A percentile compares a stretch with the other conserved stretches of the same genome.
These are phyloP conservation scores for Bicyclus anynana DNA, from an alignment of 1,140 invertebrate species.

Conservation along the genomic window DNA sequence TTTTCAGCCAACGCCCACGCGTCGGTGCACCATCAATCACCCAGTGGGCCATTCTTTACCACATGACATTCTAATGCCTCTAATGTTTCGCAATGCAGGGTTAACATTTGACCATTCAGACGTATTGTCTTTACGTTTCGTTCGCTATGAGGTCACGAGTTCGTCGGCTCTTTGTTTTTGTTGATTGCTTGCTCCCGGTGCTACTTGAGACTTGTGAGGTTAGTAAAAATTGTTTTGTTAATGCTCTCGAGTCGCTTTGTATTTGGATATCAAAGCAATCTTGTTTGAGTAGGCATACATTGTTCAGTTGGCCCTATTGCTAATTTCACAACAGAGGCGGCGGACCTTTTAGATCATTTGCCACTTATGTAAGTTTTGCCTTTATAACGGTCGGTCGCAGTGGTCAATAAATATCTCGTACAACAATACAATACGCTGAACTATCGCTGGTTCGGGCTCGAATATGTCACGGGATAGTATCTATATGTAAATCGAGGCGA, in stretches of 20 bases:
- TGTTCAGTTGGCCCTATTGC: background rate
- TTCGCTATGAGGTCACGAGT: constrained; percentile 35
- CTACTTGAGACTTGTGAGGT: constrained; percentile 13
- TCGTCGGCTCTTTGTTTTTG: constrained; percentile 32
- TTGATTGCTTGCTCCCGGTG: constrained; percentile 26
- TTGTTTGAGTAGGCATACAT: background rate
- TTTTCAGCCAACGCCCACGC: constrained; percentile 61
- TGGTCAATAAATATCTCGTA: constrained; percentile 55
- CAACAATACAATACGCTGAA: constrained; percentile 45
- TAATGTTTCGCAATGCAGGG: constrained; percentile 49
- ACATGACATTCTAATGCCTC: constrained; percentile 63
- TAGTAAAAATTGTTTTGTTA: constrained; percentile 9
- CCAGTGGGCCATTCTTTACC: constrained; percentile 55
- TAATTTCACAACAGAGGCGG: constrained; percentile 1
- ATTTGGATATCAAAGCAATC: background rate
- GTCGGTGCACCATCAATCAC: constrained; percentile 57
- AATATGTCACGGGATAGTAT: constrained; percentile 56
- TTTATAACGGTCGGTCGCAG: constrained; percentile 30
- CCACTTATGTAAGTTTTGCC: constrained; percentile 23
- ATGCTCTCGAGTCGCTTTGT: background rate
- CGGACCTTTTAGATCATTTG: constrained; percentile 16
- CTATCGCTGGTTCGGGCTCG: constrained; percentile 38
- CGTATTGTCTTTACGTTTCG: constrained; percentile 45
- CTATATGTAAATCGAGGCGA: constrained; percentile 64
- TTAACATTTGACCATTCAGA: constrained; percentile 53